Base-by-base conservation (phyloP, 2,113 vertebrate genomes). In the Cyprinodon variegatus region DNA sequence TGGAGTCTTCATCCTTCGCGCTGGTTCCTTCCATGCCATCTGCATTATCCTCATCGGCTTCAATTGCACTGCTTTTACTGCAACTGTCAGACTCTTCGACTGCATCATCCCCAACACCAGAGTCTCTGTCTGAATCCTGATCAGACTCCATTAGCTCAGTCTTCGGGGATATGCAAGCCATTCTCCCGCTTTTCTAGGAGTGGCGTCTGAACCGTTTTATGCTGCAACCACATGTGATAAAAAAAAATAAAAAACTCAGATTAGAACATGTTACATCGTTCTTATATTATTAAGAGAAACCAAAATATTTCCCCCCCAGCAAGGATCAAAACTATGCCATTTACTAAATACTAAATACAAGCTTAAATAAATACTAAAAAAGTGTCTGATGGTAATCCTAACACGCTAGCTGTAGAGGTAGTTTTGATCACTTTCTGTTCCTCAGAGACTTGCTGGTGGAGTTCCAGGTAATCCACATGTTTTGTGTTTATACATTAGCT, bases 101-200 rank as follows among this genome's bases (percentile, higher is more conserved):
- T 38, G 84, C 89, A 82, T 95, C 95, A 22, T 93, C 94, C 84
- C 96, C 96, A 84, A 97, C 94, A 85, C 96, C 96, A 68, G 96
- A 97, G 91, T 97, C 95, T 90, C 95, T 93, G 90, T 97, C 96
- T 53, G 95, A 90, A 70, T 96, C 94, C 63, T 91, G 89, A 65
- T 94, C 91, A 83, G 88, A 86, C 81, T 94, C 93, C 85, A 93
- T 85, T 83, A 93, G 77, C 83, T 91, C 93, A 72, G 93, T 92
- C 91, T 85, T 93, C 83, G 89, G 93, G 89, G 95, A 93, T 85
- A 89, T 84, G 90, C 79, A 84, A 76, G 90, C 92, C 93, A 94
- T 94, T 77, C 88, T 89, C 91, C 88, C 87, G 79, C 88, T 46
- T 81, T 74, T 72, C 68, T 84, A 87, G 89, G 91, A 94, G 89